These are phyloP conservation scores for Novumbra hubbsi DNA, from an alignment of 2,797 vertebrate species.

Conservation along the genomic window DNA sequence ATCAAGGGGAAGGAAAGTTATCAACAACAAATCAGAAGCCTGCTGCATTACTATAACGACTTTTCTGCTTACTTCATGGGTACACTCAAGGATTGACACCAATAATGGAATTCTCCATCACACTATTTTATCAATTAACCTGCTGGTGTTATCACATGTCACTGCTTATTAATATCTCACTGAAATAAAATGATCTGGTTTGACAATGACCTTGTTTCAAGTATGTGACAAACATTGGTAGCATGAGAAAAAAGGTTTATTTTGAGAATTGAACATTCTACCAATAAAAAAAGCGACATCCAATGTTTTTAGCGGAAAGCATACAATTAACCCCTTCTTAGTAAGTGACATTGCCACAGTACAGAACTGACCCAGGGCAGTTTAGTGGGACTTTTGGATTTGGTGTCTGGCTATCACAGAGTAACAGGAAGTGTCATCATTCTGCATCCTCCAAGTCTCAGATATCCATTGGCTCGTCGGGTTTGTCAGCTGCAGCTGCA, in stretches of 20 bases:
- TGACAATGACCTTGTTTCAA: not conserved
- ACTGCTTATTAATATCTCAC: conserved; percentile 3
- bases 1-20: no score
- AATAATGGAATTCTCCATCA: not conserved
- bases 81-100: not conserved
- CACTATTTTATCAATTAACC: not conserved
- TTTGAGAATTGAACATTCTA: conserved; percentile 47
- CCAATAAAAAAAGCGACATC: conserved; percentile 65
- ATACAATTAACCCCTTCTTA: conserved; percentile 43
- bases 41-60: no score
- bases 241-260: conserved; percentile 62
- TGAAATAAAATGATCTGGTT: conserved; percentile 8
- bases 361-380: conserved; percentile 18
- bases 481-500: conserved; percentile 73
- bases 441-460: conserved; percentile 54
- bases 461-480: conserved; percentile 95
- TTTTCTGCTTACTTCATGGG: not conserved
- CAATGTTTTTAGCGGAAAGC: conserved; percentile 50
- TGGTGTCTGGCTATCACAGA: not conserved
- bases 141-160: conserved; percentile 4
- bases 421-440: conserved; percentile 25
- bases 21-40: no score
- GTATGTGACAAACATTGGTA: conserved; percentile 5
- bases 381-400: conserved; percentile 37
- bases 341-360: conserved; percentile 49